Base-by-base conservation (phyloP, 2,888 invertebrate genomes). In the Thymelicus acteon region DNA sequence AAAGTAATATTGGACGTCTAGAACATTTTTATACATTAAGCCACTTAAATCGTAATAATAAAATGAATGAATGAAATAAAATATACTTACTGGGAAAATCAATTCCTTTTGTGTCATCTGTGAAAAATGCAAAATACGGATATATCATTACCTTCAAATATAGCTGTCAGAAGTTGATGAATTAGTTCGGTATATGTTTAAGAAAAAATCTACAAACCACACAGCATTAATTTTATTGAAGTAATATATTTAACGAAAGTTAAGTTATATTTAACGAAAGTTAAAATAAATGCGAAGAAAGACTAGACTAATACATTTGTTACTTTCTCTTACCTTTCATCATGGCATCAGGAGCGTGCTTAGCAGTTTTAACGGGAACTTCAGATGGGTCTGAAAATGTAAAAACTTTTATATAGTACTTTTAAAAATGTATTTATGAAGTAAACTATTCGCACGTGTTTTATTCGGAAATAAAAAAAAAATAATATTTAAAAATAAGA, bases 321-420 rank as follows among this genome's bases (percentile, higher is more conserved):
- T 61, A 66, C 52, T n/a, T 66, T 57, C 24, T 72, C 76, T 54
- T 78, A 85, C 85, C 85, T 80, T 75, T 75, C 52, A 75, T 82
- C 73, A 79, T 7, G 68, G 75, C 72, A 12, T 78, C 78, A 72
- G 76, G 72, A 61, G 79, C 75, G 54, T 62, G 76, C 71, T 79
- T 80, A 71, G 79, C 71, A 49, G 61, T 79, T 78, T 88, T 86
- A 70, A 81, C 76, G 19, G 86, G 81, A 54, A 81, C 74, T 71
- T 81, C 82, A 62, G 80, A 74, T 47, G 81, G 66, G 70, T 84
- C 89, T 89, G 87, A 74, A 83, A 80, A 82, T 39, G 44, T 15
- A 68, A 76, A 78, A 75, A 78, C 75, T 47, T 48, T 47, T 52
- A 67, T 49, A 60, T 8, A 44, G 54, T 47, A 52, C 7, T 2